Evolutionary conservation across 2,797 vertebrate genomes (phyloP).

Genomic region (Australoheros facetus): DNA sequence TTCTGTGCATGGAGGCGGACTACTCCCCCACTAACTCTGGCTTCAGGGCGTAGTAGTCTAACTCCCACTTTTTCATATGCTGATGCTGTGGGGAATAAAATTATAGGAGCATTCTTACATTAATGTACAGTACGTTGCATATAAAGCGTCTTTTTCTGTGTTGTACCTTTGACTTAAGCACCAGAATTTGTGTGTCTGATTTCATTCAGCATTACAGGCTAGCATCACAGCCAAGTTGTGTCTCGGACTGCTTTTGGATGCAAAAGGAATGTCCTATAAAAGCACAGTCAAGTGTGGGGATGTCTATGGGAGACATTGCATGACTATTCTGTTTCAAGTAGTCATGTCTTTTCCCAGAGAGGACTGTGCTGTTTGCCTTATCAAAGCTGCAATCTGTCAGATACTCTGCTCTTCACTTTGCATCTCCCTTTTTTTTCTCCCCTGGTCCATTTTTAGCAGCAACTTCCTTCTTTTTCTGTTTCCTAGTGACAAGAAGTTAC

Average conservation of each 20-base stretch:
- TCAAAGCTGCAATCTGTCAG: slow-evolving; percentile 64
- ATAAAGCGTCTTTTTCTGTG: not conserved
- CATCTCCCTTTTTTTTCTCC: slow-evolving; percentile 1
- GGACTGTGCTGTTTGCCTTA: slow-evolving; percentile 39
- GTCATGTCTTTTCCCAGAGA: slow-evolving; percentile 40
- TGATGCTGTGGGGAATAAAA: slow-evolving; percentile 27
- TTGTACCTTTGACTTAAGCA: not conserved
- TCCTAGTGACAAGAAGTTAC: slow-evolving; percentile 24
- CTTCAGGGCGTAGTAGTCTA: not conserved
- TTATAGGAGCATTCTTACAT: not conserved
- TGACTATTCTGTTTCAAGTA: slow-evolving; percentile 50
- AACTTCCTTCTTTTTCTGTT: slow-evolving; percentile 34
- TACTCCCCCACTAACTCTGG: slow-evolving; percentile 5
- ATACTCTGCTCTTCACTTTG: slow-evolving; percentile 36
- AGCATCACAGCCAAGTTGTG: slow-evolving; percentile 41
- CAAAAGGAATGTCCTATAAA: slow-evolving; percentile 55
- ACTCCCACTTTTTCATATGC: slow-evolving; percentile 26
- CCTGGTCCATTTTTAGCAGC: slow-evolving; percentile 52
- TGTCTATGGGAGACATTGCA: slow-evolving; percentile 21
- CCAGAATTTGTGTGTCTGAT: slow-evolving; percentile 17
- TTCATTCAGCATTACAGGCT: slow-evolving; percentile 27
- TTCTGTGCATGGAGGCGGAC: slow-evolving; percentile 20
- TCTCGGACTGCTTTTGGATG: slow-evolving; percentile 38
- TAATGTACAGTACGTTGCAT: slow-evolving; percentile 4
- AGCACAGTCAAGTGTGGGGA: slow-evolving; percentile 47